Evolutionary conservation across 2,113 vertebrate genomes (phyloP).

Genomic region (Spilogale gracilis): DNA sequence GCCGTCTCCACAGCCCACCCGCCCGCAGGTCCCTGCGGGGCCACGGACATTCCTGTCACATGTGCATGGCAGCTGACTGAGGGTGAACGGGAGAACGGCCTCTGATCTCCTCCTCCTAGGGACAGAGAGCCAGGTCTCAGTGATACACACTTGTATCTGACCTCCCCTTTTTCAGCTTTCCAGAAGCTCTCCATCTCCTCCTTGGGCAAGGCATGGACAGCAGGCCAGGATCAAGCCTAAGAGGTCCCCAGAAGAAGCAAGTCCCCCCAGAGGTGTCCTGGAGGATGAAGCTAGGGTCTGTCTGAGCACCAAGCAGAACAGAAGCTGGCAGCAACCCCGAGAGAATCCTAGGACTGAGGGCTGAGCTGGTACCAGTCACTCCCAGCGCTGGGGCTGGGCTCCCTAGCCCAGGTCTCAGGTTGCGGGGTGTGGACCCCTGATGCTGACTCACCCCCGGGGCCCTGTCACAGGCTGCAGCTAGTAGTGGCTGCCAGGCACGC

Average conservation of each 20-base stretch:
- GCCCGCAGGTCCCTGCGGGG: not conserved
- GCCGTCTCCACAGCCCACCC: not conserved
- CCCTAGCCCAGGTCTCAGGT: not conserved
- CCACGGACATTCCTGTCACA: not conserved
- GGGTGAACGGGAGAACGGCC: not conserved
- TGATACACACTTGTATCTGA: not conserved
- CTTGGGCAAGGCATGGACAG: not conserved
- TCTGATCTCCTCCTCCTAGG: not conserved
- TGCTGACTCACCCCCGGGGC: slow-evolving; percentile 57
- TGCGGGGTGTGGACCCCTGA: not conserved
- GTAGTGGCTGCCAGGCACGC: slow-evolving; percentile 49
- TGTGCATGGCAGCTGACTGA: not conserved
- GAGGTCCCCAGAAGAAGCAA: not conserved
- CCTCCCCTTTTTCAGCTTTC: not conserved
- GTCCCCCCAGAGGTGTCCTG: not conserved
- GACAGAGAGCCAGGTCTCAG: fast-evolving
- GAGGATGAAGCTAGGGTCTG: not conserved
- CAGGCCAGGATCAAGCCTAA: not conserved
- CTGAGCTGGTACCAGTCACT: too few species aligned
- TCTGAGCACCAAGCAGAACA: not conserved
- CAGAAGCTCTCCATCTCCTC: not conserved
- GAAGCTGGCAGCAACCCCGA: not conserved
- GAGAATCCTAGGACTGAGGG: not conserved
- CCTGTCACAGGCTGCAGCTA: slow-evolving; percentile 15
- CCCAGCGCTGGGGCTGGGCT: not conserved